A percentile compares a stretch with the other conserved stretches of the same genome.
These are phyloP conservation scores for Pseudochromis fuscus DNA, from an alignment of 2,797 vertebrate genomes.

Conservation along the genomic window DNA sequence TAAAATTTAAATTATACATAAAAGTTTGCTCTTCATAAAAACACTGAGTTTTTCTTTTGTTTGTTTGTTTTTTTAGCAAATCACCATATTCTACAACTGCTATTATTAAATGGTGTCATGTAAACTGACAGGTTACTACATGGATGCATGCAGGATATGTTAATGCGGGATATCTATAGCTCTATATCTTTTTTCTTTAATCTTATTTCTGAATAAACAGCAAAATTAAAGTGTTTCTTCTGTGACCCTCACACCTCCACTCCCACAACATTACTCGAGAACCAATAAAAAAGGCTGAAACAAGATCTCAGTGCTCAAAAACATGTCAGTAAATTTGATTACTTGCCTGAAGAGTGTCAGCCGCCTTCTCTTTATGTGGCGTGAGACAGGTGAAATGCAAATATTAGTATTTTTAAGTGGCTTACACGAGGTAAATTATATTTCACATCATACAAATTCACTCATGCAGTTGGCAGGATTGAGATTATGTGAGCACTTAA, in stretches of 20 bases:
- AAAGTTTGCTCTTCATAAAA: too few species aligned
- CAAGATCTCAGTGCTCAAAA: conserved; percentile 29
- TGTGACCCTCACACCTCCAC: background rate
- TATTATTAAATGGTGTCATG: too few species aligned
- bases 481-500: conserved; percentile 21
- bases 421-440: conserved; percentile 35
- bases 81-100: too few species aligned
- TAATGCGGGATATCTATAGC: too few species aligned
- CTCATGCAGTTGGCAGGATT: conserved; percentile 18
- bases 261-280: conserved; percentile 1
- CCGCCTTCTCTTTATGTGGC: conserved; percentile 9
- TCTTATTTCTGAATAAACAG: background rate
- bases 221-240: too few species aligned
- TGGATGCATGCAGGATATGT: too few species aligned
- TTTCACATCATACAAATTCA: conserved; percentile 24
- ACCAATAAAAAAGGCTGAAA: conserved; percentile 1
- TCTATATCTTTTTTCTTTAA: too few species aligned
- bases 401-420: conserved; percentile 53
- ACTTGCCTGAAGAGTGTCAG: conserved; percentile 22
- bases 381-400: conserved; percentile 37
- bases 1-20: too few species aligned
- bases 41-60: too few species aligned
- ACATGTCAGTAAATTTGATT: conserved; percentile 53
- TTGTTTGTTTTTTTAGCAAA: too few species aligned
- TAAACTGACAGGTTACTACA: too few species aligned